Evolutionary conservation across 2,113 vertebrate species (phyloP).

Genomic region (Notothenia coriiceps): DNA sequence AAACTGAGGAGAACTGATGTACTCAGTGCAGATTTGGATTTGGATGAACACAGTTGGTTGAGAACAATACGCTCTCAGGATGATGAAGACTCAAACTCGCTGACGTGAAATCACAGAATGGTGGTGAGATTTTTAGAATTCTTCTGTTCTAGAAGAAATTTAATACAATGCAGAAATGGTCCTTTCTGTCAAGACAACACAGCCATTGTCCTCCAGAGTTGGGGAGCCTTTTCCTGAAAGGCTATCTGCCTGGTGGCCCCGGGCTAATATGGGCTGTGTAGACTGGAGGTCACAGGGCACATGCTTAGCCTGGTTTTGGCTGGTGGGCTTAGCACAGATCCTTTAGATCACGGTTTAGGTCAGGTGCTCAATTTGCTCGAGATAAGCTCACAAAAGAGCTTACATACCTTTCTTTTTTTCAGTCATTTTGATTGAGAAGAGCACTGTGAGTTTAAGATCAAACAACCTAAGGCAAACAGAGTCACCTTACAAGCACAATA

Average conservation of each 20-base stretch:
- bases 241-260: conserved; percentile 72
- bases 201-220: conserved; percentile 74
- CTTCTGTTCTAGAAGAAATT: conserved; percentile 63
- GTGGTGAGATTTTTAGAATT: conserved; percentile 62
- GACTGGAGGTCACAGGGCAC: conserved; percentile 73
- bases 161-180: conserved; percentile 72
- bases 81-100: conserved; percentile 27
- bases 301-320: conserved; percentile 66
- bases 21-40: conserved; percentile 12
- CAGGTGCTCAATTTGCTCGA: conserved; percentile 69
- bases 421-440: conserved; percentile 9
- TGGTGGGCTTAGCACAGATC: conserved; percentile 59
- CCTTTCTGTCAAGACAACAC: conserved; percentile 76
- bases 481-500: neutral
- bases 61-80: conserved; percentile 11
- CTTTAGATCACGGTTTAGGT: conserved; percentile 53
- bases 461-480: conserved; percentile 7
- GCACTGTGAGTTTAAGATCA: neutral
- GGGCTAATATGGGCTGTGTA: conserved; percentile 59
- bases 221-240: conserved; percentile 67
- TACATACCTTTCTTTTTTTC: conserved; percentile 4
- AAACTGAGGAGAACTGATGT: neutral
- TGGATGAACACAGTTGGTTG: neutral
- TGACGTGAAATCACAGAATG: conserved; percentile 47
- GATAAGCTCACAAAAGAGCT: conserved; percentile 52